These are phyloP conservation scores for Kryptolebias marmoratus DNA, from an alignment of 2,113 vertebrate species.

Conservation along the genomic window DNA sequence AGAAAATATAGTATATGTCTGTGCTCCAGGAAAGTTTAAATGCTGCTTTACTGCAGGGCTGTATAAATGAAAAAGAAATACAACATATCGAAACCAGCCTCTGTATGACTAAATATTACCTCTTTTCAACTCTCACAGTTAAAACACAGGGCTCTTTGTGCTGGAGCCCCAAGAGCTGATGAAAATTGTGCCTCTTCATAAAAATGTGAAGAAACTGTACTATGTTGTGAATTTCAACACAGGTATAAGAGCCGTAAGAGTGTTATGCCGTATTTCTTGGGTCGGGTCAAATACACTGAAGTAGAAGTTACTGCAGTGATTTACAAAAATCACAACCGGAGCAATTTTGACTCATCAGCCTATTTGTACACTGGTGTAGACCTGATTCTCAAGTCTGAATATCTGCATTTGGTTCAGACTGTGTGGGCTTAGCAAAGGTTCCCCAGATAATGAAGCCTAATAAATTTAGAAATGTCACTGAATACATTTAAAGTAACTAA, in stretches of 20 bases:
- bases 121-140: background rate
- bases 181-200: background rate
- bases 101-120: background rate
- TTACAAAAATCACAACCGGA: background rate
- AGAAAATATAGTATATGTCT: background rate
- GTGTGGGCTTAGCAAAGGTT: background rate
- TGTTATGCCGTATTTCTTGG: background rate
- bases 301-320: background rate
- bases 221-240: background rate
- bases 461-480: background rate
- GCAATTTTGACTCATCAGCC: background rate
- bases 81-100: background rate
- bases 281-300: background rate
- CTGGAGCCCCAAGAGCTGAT: background rate
- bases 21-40: background rate
- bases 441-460: background rate
- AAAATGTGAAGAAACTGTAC: background rate
- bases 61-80: background rate
- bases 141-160: background rate
- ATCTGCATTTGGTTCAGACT: background rate
- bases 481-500: background rate
- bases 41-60: slow-evolving; percentile 1
- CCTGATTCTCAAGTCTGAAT: background rate
- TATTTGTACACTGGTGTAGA: background rate
- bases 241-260: background rate